Conservation (phyloP, 2,797 vertebrate species). For the Notolabrus celidotus region DNA sequence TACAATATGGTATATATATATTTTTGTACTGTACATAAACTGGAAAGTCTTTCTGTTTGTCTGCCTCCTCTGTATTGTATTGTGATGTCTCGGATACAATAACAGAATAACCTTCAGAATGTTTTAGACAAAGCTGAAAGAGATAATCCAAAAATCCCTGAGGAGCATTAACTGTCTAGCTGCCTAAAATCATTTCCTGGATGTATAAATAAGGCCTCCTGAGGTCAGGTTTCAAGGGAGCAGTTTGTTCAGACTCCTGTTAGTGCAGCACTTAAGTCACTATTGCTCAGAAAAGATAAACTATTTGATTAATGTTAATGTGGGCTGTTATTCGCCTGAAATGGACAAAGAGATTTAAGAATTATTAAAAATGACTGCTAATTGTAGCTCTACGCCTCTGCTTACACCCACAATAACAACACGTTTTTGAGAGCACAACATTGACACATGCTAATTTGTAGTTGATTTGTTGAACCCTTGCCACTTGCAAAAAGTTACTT, state of each 20-base stretch:
- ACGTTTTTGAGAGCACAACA: no score
- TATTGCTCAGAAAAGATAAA: neutral
- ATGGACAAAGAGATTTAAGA: neutral
- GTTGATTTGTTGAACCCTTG: neutral
- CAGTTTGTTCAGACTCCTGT: neutral
- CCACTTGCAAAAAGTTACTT: no score
- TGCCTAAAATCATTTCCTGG: slow-evolving; percentile 3
- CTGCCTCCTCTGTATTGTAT: neutral
- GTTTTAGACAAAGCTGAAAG: neutral
- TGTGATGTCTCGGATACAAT: neutral
- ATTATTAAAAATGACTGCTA: neutral
- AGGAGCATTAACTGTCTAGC: slow-evolving; percentile 2
- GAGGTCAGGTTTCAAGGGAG: slow-evolving; percentile 1
- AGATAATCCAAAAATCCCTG: slow-evolving; percentile 4
- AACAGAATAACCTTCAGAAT: slow-evolving; percentile 1
- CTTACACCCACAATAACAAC: no score
- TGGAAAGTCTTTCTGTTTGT: no score
- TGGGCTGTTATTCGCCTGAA: neutral
- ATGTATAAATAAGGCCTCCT: neutral
- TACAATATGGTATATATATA: neutral
- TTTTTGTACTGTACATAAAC: no score
- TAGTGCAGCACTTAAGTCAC: neutral
- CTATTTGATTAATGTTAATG: neutral
- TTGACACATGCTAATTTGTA: neutral
- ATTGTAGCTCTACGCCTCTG: no score